These are phyloP conservation scores for Epizoanthus stellaris DNA, from an alignment of 92 coral and sea anemone species.

Conservation along the genomic window DNA sequence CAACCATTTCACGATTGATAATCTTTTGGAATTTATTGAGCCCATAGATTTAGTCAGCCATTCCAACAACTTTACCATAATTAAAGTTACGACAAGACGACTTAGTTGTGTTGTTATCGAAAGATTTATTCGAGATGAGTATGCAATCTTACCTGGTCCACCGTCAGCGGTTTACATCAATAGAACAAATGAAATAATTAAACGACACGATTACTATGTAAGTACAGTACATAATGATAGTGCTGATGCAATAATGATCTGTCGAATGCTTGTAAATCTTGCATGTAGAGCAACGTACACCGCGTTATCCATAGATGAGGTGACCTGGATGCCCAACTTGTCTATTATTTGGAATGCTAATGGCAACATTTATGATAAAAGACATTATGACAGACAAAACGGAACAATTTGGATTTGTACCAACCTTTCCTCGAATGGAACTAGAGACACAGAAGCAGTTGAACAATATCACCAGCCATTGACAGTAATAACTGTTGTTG, in stretches of 20 bases:
- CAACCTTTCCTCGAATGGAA: conserved; percentile 16
- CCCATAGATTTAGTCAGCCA: not conserved
- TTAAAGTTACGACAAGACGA: not conserved
- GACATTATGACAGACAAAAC: conserved; percentile 47
- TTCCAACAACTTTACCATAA: not conserved
- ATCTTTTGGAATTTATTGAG: no score
- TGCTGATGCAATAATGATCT: no score
- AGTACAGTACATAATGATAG: no score
- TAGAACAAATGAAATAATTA: no score
- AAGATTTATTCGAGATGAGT: not conserved
- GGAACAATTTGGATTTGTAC: conserved; percentile 71
- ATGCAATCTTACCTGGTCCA: not conserved
- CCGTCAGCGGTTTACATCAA: no score
- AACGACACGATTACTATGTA: no score
- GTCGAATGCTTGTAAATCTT: not conserved
- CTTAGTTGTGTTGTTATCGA: not conserved
- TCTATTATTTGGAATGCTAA: conserved; percentile 49
- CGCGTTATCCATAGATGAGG: conserved; percentile 29
- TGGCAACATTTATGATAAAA: conserved; percentile 12
- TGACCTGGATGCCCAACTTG: conserved; percentile 28
- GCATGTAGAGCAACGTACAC: conserved; percentile 46
- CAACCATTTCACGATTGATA: no score
- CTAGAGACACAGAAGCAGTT: not conserved
- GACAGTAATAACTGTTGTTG: conserved; percentile 32
- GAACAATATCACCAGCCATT: not conserved